These are phyloP conservation scores for Aporrectodea caliginosa DNA, from an alignment of 1,140 invertebrate genomes.

Conservation along the genomic window DNA sequence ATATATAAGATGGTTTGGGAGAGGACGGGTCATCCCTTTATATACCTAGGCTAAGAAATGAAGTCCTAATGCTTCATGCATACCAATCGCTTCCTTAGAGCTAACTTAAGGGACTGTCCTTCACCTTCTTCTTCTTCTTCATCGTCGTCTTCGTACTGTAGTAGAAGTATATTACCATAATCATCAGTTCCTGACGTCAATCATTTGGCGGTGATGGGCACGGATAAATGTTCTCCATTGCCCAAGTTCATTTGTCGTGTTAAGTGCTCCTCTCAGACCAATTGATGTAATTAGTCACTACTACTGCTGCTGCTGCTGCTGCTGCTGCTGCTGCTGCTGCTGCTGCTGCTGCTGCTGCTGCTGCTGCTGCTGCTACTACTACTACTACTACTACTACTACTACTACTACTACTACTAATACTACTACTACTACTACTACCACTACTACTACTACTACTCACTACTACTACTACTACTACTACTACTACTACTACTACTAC, in stretches of 20 bases:
- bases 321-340: background rate
- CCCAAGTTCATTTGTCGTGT: too few species aligned
- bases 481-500: background rate
- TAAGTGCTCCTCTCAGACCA: background rate
- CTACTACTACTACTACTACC: too few species aligned
- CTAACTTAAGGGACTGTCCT: background rate
- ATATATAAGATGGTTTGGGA: too few species aligned
- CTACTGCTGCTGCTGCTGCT: background rate
- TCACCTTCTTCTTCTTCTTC: background rate
- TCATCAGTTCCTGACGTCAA: too few species aligned
- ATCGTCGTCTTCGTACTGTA: background rate
- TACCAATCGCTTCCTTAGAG: background rate
- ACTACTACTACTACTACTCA: too few species aligned
- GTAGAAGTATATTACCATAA: background rate
- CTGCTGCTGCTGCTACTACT: constrained; percentile 2
- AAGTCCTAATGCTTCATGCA: too few species aligned
- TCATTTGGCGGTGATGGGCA: too few species aligned
- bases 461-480: constrained; percentile 2
- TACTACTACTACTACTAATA: too few species aligned
- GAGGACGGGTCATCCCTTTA: too few species aligned
- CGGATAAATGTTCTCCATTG: too few species aligned
- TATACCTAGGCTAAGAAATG: too few species aligned
- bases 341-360: background rate
- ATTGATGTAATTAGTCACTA: background rate
- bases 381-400: constrained; percentile 2